phyloP scores from a whole-genome alignment of 2,113 vertebrate species.

The Misgurnus anguillicaudatus region DNA sequence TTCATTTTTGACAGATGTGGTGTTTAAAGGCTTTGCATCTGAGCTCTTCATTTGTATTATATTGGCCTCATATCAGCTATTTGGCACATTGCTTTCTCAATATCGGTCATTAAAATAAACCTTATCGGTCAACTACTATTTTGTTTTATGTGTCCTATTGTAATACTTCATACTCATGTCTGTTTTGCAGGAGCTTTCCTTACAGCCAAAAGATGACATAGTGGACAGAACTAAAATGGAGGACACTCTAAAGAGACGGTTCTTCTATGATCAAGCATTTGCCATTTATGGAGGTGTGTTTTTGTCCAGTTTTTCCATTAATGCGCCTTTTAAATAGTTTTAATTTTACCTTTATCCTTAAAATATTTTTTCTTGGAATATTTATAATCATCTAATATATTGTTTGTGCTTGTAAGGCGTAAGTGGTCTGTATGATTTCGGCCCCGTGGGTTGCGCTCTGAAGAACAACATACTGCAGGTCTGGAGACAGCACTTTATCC shows the following conservation, averaged over 20 bases:
- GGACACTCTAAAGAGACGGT: constrained; percentile 94
- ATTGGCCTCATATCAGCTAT: too few species aligned
- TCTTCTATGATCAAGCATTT: constrained; percentile 98
- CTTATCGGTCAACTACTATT: background rate
- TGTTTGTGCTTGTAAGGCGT: constrained; percentile 78
- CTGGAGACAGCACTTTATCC: constrained; percentile 98
- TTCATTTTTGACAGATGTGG: background rate
- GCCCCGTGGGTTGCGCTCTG: constrained; percentile 94
- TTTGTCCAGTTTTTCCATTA: background rate
- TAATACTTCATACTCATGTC: background rate
- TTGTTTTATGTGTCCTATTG: background rate
- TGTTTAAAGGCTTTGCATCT: too few species aligned
- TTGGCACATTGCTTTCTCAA: too few species aligned
- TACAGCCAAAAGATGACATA: constrained; percentile 95
- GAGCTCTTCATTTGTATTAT: too few species aligned
- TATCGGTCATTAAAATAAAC: background rate
- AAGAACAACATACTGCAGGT: constrained; percentile 97
- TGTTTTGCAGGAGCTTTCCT: constrained; percentile 82
- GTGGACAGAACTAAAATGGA: constrained; percentile 97
- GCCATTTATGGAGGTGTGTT: constrained; percentile 94
- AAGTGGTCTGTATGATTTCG: constrained; percentile 95
- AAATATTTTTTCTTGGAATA: too few species aligned
- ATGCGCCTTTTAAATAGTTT: background rate
- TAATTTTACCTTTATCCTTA: too few species aligned
- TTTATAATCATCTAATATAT: background rate